Evolutionary conservation across 2,797 vertebrate species (phyloP).

Genomic region (Lagocephalus sceleratus): DNA sequence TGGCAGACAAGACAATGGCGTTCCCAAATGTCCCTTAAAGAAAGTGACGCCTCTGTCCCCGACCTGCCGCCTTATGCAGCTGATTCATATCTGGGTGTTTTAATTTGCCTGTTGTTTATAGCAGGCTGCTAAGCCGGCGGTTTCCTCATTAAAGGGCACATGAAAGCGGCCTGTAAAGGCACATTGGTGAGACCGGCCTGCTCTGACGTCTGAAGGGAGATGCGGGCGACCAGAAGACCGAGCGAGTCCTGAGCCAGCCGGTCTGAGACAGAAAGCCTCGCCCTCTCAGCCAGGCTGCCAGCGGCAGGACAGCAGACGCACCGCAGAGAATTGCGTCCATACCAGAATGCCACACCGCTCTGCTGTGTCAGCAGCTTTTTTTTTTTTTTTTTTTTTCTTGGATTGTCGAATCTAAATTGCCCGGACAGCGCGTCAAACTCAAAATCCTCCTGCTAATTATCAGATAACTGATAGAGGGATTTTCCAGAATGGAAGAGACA

Average conservation of each 20-base stretch:
- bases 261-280: conserved; percentile 63
- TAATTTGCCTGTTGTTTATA: conserved; percentile 75
- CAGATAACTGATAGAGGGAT: too few species aligned
- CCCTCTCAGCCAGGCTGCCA: conserved; percentile 58
- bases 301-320: conserved; percentile 61
- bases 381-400: background rate
- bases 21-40: conserved; percentile 43
- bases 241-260: conserved; percentile 46
- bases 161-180: conserved; percentile 80
- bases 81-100: conserved; percentile 82
- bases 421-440: too few species aligned
- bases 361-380: conserved; percentile 53
- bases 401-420: conserved; percentile 9
- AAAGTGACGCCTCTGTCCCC: conserved; percentile 17
- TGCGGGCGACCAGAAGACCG: conserved; percentile 36
- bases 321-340: conserved; percentile 45
- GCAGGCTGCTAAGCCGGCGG: conserved; percentile 74
- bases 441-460: too few species aligned
- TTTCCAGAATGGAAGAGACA: too few species aligned
- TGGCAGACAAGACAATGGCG: conserved; percentile 51
- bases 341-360: conserved; percentile 32
- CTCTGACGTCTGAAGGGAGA: conserved; percentile 77
- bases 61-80: conserved; percentile 43
- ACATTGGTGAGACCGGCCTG: conserved; percentile 67
- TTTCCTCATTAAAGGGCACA: conserved; percentile 82